Evolutionary conservation across 2,888 invertebrate species (phyloP).

Genomic region (Lithophane leautieri): DNA sequence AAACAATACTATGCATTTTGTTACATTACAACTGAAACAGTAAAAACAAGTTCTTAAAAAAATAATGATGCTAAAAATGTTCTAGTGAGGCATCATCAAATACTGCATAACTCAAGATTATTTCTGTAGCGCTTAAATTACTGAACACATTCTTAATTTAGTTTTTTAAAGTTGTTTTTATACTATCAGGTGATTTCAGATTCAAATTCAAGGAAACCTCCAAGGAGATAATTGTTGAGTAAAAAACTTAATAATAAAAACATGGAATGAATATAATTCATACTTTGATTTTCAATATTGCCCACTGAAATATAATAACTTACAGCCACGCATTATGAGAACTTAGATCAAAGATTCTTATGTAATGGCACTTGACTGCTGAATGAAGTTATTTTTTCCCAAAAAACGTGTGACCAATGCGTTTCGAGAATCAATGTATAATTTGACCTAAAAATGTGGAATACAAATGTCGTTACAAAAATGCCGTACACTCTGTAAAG

Average conservation of each 20-base stretch:
- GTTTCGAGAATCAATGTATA: constrained; percentile 74
- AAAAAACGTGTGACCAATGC: constrained; percentile 73
- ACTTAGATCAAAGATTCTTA: constrained; percentile 38
- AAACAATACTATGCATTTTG: constrained; percentile 9
- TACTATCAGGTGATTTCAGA: constrained; percentile 37
- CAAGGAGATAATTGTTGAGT: constrained; percentile 43
- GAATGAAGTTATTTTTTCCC: constrained; percentile 61
- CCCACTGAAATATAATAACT: constrained; percentile 50
- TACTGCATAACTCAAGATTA: constrained; percentile 32
- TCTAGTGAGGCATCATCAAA: constrained; percentile 10
- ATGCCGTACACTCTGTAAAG: constrained; percentile 80
- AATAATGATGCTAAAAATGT: constrained; percentile 13
- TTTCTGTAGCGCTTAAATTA: constrained; percentile 62
- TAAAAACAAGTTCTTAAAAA: constrained; percentile 9
- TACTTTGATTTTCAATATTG: constrained; percentile 56
- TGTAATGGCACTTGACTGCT: constrained; percentile 70
- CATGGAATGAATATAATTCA: constrained; percentile 74
- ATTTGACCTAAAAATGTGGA: constrained; percentile 76
- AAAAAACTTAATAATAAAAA: constrained; percentile 69
- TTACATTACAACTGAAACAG: not conserved
- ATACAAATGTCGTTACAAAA: constrained; percentile 81
- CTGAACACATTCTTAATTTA: constrained; percentile 68
- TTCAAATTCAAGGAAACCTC: constrained; percentile 40
- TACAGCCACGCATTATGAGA: constrained; percentile 40
- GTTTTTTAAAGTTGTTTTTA: constrained; percentile 41